Evolutionary conservation across 2,797 vertebrate species (phyloP).

Genomic region (Sebastes itinus): DNA sequence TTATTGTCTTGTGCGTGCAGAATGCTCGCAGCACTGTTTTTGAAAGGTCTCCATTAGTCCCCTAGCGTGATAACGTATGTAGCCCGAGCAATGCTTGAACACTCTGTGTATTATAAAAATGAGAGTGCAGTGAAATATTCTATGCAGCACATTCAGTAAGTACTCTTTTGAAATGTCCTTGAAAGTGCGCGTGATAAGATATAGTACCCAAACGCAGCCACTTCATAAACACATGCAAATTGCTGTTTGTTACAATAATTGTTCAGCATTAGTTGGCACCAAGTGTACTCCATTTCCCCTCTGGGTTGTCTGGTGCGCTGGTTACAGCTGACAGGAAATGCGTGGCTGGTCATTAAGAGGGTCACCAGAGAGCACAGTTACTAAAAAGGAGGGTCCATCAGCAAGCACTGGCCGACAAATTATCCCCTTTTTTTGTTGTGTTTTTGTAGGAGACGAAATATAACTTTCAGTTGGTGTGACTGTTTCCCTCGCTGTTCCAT

Average conservation of each 20-base stretch:
- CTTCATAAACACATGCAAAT: neutral
- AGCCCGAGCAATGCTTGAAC: neutral
- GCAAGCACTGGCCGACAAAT: neutral
- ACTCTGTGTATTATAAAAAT: conserved; percentile 9
- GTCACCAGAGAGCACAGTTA: neutral
- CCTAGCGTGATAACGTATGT: neutral
- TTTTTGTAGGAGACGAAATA: neutral
- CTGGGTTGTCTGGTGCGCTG: neutral
- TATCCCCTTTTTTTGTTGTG: neutral
- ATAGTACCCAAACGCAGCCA: neutral
- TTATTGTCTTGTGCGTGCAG: neutral
- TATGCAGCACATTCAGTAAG: conserved; percentile 3
- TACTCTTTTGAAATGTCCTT: neutral
- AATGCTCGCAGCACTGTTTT: neutral
- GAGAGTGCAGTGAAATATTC: conserved; percentile 25
- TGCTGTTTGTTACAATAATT: neutral
- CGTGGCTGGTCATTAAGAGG: conserved; percentile 10
- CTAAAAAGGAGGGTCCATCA: conserved; percentile 6
- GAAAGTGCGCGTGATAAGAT: neutral
- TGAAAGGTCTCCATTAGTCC: neutral
- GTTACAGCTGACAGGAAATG: conserved; percentile 5
- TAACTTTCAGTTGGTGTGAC: neutral
- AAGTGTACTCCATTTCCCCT: neutral
- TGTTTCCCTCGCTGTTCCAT: neutral
- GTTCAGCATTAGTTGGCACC: neutral